Base-by-base conservation (phyloP, 2,888 invertebrate genomes). In the Lepetodrilus schrolli region DNA sequence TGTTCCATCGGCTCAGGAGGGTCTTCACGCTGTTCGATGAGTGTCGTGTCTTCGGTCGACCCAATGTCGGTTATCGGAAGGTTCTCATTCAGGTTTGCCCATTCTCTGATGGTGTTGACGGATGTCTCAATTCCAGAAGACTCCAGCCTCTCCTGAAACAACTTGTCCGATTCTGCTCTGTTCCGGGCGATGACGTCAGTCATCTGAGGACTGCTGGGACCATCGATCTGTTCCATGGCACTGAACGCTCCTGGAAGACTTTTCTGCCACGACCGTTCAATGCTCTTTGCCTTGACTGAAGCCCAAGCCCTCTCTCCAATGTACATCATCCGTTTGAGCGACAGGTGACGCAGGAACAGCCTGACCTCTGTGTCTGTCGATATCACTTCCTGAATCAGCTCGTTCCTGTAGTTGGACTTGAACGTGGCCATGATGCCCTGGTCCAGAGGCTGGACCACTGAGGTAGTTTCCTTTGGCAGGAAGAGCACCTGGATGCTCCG, bases 401-500 rank as follows among this genome's bases (percentile, higher is more conserved):
- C 58, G 13, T 23, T 23, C 8, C 58, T 58, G 49, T 70, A 75
- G 37, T 21, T 58, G 13, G 36, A 23, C 58, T 72, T 75, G 21
- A 75, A 75, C 17, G 51, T 38, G 36, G 69, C 48, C n/a, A 26
- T 50, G 5, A 75, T 36, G 8, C 73, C 73, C 30, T 72, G 72
- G 23, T 75, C 75, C 38, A 73, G 26, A 1, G 72, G 72, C 66
- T 73, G 75, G 21, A 73, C 34, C 1, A 66, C 37, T 13, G 70
- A 49, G 17, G 72, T 30, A 7, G 49, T 70, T 5, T 43, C 51
- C 5, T 69, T 38, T 5, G 75, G 73, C 37, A 73, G 20, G 48
- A 73, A 72, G 17, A 65, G 36, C 7, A 75, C 72, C 43, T 66
- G 68, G 37, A 75, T 65, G 30, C 70, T 65, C 36, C 38, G 30